Evolutionary conservation across 2,888 invertebrate species (phyloP), one percentile per base, ranked within the genome.

Genomic region (Drosophila buzzatii): DNA sequence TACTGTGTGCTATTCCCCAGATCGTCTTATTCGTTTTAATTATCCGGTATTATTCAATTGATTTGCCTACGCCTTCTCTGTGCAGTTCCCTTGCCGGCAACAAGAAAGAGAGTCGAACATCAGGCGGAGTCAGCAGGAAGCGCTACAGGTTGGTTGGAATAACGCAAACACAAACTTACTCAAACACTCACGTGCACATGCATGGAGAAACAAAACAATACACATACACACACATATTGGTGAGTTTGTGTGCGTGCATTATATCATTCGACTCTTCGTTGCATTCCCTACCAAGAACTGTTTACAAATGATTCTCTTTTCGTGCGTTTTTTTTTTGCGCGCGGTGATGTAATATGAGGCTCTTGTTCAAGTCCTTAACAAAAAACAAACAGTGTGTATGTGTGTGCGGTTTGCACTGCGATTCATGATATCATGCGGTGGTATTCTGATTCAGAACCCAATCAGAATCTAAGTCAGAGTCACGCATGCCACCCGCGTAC

Each of bases 71-170:
- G 42, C n/a, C 35, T 27, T 4, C 23, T 39, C 41, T n/a, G 41
- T 41, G n/a, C n/a, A 41, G 3, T 41, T 41, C n/a, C 41, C 2
- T 39, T 58, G n/a, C 27, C 49, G 49, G 6, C 49, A 18, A 4
- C 31, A 6, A 3, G 12, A 31, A 33, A 49, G 39, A 45, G 53
- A 53, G 35, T 5, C 7, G 9, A 52, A 23, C 27, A 33, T 20
- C 47, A 60, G 35, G n/a, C 64, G 61, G 23, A 56, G 51, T 37
- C 39, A 45, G 57, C 47, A 67, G 64, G 57, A 71, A 68, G 61
- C 52, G 64, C 82, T 74, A 79, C 79, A 79, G 83, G 79, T 82
- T 79, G 79, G 82, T 81, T 27, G 27, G 41, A 59, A 58, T 3
- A 55, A 55, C 39, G 53, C 41, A 52, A 20, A 66, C 33, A 27